Conservation (phyloP, 2,113 vertebrate genomes). For the Festucalex cinctus region DNA sequence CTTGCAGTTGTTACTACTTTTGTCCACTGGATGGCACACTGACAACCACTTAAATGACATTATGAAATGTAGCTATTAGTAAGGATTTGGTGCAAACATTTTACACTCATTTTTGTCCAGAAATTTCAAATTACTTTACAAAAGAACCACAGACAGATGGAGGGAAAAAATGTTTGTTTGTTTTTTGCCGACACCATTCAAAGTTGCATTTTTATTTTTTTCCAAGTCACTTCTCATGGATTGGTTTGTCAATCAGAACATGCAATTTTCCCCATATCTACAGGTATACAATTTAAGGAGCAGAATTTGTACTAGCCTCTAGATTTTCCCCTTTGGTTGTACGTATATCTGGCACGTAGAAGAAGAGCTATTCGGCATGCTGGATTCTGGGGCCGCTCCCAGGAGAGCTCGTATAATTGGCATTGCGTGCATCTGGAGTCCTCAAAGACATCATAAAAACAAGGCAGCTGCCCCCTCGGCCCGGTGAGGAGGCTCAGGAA, state of each 20-base stretch:
- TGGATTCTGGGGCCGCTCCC: slow-evolving; percentile 30
- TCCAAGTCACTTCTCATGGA: background rate
- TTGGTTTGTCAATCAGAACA: background rate
- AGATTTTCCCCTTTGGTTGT: slow-evolving; percentile 24
- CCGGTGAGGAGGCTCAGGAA: slow-evolving; percentile 18
- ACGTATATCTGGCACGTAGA: slow-evolving; percentile 20
- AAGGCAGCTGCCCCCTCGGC: slow-evolving; percentile 19
- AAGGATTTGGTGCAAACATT: no score
- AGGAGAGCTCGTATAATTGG: slow-evolving; percentile 43
- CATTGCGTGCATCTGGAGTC: slow-evolving; percentile 36
- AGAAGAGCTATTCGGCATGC: slow-evolving; percentile 31
- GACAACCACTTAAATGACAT: no score
- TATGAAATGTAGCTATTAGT: no score
- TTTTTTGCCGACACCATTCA: no score
- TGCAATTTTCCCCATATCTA: background rate
- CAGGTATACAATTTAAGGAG: background rate
- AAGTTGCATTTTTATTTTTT: background rate
- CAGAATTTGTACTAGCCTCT: background rate
- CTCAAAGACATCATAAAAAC: slow-evolving; percentile 38
- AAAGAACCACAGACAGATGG: no score
- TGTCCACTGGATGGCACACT: no score
- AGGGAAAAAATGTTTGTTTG: no score
- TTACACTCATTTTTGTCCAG: no score
- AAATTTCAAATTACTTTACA: no score
- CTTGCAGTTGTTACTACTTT: no score